Conservation (phyloP, 2,797 vertebrate species). For the Sebastes vulpes region DNA sequence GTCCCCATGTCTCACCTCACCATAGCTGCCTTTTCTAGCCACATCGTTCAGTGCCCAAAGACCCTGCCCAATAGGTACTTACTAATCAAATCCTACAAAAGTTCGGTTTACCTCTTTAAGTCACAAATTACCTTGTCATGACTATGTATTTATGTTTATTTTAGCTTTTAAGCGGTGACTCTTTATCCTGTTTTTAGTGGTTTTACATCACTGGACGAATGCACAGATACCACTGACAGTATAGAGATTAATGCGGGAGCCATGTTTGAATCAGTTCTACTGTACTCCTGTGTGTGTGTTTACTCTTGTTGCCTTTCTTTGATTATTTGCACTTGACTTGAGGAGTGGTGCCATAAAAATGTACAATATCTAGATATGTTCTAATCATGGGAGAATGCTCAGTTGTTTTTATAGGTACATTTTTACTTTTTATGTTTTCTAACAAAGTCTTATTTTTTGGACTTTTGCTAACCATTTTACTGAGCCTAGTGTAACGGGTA, state of each 20-base stretch:
- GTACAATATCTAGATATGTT: constrained; percentile 22
- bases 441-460: constrained; percentile 19
- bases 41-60: constrained; percentile 26
- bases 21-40: constrained; percentile 35
- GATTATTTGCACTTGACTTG: constrained; percentile 68
- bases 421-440: constrained; percentile 21
- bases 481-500: neutral
- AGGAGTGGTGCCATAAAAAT: constrained; percentile 36
- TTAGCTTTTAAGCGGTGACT: constrained; percentile 13
- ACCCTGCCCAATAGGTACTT: constrained; percentile 3
- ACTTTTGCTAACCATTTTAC: constrained; percentile 27
- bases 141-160: constrained; percentile 47
- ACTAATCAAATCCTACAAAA: constrained; percentile 4
- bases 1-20: neutral
- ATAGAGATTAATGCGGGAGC: constrained; percentile 6
- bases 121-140: neutral
- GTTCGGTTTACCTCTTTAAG: neutral
- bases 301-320: constrained; percentile 46
- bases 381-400: neutral
- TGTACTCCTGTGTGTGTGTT: constrained; percentile 5
- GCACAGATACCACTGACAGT: constrained; percentile 5
- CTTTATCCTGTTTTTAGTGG: neutral
- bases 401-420: constrained; percentile 13
- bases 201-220: constrained; percentile 20
- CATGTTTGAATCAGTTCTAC: constrained; percentile 8